These are phyloP conservation scores for Chromis chromis DNA, from an alignment of 2,797 vertebrate species.

Conservation along the genomic window DNA sequence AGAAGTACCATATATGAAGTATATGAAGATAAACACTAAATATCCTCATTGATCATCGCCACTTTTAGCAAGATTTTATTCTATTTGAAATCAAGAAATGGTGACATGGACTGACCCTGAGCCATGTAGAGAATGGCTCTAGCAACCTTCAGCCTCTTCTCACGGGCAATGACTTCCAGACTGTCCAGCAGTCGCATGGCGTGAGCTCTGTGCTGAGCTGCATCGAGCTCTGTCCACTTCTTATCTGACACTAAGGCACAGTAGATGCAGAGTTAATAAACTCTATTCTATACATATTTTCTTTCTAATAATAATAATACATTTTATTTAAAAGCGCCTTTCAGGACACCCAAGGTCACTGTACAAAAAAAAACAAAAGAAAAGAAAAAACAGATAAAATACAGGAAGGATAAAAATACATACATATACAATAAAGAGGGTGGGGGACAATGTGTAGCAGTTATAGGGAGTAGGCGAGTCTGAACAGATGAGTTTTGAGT, in stretches of 20 bases:
- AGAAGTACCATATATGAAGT: not conserved
- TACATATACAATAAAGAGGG: too few relatives aligned
- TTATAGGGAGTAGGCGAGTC: too few relatives aligned
- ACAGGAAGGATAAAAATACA: too few relatives aligned
- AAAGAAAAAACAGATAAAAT: too few relatives aligned
- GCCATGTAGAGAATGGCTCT: conserved; percentile 96
- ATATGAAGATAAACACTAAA: not conserved
- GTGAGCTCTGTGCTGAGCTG: conserved; percentile 91
- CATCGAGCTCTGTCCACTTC: conserved; percentile 92
- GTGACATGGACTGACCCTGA: conserved; percentile 85
- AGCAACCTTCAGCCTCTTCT: conserved; percentile 92
- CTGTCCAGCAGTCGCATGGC: conserved; percentile 95
- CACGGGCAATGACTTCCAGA: conserved; percentile 93
- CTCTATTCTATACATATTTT: not conserved
- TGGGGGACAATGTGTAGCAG: too few relatives aligned
- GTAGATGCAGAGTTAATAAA: conserved; percentile 9
- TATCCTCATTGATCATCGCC: not conserved
- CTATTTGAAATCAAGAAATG: not conserved
- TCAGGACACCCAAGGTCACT: too few relatives aligned
- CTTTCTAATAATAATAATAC: too few relatives aligned
- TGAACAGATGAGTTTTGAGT: too few relatives aligned
- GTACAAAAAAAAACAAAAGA: too few relatives aligned
- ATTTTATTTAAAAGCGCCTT: too few relatives aligned
- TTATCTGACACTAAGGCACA: conserved; percentile 88
- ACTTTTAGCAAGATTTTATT: not conserved